A percentile compares a stretch with the other conserved stretches of the same genome.
These are phyloP conservation scores for Deroptyus accipitrinus DNA, from an alignment of 2,113 vertebrate species.

Conservation along the genomic window DNA sequence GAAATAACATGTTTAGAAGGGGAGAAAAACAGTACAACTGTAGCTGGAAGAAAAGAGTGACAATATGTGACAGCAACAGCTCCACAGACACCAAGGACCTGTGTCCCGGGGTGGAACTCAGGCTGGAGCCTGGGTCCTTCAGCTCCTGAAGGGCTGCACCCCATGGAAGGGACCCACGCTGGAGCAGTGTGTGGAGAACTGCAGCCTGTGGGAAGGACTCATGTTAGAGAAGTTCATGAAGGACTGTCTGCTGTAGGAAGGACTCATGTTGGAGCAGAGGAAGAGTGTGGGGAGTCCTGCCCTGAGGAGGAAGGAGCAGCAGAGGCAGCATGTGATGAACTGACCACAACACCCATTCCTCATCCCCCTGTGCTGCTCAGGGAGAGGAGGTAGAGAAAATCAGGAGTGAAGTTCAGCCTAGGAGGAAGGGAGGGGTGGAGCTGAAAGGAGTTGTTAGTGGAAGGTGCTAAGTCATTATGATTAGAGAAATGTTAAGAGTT, in stretches of 20 bases:
- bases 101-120: not conserved
- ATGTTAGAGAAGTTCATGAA: not conserved
- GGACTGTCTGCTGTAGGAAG: not conserved
- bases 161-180: not conserved
- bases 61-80: fast-evolving
- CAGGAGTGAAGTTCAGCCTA: not conserved
- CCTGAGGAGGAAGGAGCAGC: not conserved
- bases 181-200: not conserved
- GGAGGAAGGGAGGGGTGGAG: not conserved
- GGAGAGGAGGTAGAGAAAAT: not conserved
- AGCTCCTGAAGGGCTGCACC: not conserved
- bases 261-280: not conserved
- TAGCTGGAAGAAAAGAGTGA: not conserved
- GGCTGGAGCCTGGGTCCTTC: not conserved
- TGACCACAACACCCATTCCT: not conserved
- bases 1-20: not conserved
- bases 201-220: not conserved
- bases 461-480: not conserved
- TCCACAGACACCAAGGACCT: not conserved
- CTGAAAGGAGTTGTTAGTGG: not conserved
- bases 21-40: too few species aligned
- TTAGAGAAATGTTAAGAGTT: not conserved
- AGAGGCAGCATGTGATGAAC: not conserved
- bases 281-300: not conserved
- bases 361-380: not conserved